phyloP scores from a whole-genome alignment of 2,888 invertebrate genomes.

The Sarcophaga carnaria region DNA sequence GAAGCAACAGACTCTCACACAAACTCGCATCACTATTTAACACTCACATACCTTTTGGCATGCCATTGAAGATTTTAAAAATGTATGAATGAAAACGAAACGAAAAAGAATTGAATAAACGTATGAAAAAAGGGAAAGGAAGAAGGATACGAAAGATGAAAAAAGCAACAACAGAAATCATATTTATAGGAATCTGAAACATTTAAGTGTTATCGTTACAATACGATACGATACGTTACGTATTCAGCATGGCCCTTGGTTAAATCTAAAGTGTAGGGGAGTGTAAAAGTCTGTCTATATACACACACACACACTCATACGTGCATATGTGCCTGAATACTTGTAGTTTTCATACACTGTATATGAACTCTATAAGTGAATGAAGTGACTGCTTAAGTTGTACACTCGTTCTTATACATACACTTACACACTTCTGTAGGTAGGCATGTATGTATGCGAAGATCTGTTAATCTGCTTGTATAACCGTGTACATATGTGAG shows the following conservation, averaged over 20 bases:
- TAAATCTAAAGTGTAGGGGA: slow-evolving; percentile 27
- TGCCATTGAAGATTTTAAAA: slow-evolving; percentile 34
- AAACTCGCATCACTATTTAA: slow-evolving; percentile 4
- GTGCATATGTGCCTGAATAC: slow-evolving; percentile 7
- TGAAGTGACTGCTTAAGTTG: slow-evolving; percentile 48
- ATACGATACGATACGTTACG: slow-evolving; percentile 60
- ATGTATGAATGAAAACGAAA: slow-evolving; percentile 15
- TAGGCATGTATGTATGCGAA: neutral
- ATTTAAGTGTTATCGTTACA: slow-evolving; percentile 68
- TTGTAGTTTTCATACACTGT: slow-evolving; percentile 6
- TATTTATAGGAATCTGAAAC: slow-evolving; percentile 64
- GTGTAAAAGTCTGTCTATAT: neutral
- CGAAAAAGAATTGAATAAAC: slow-evolving; percentile 3
- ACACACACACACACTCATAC: neutral
- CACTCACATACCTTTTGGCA: slow-evolving; percentile 38
- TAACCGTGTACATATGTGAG: neutral
- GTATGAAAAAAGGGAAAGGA: neutral
- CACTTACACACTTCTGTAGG: slow-evolving; percentile 12
- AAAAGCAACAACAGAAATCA: slow-evolving; percentile 50
- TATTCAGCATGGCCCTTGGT: slow-evolving; percentile 47
- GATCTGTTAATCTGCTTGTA: neutral
- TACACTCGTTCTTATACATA: neutral
- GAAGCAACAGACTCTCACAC: slow-evolving; percentile 11
- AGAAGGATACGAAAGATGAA: neutral
- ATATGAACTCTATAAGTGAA: slow-evolving; percentile 47